These are phyloP conservation scores for Andinoacara biseriatus DNA, from an alignment of 2,113 vertebrate species.

Conservation along the genomic window DNA sequence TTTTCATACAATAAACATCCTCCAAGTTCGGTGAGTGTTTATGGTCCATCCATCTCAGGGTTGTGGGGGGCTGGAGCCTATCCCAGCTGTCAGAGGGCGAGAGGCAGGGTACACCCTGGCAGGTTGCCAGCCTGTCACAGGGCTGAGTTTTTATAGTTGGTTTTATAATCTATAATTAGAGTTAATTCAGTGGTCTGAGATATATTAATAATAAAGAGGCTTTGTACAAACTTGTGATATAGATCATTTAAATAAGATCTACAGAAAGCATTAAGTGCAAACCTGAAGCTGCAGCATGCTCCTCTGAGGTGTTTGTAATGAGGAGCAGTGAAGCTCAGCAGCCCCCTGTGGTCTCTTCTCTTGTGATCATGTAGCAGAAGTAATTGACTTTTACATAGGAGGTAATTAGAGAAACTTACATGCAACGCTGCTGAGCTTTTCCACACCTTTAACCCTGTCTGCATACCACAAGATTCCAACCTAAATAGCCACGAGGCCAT, in stretches of 20 bases:
- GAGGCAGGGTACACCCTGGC: too few species aligned
- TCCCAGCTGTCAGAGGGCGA: too few species aligned
- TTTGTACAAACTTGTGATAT: neutral
- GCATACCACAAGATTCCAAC: slow-evolving; percentile 44
- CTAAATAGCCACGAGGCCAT: slow-evolving; percentile 10
- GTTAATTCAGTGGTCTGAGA: neutral
- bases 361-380: slow-evolving; percentile 82
- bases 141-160: neutral
- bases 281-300: neutral
- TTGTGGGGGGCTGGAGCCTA: too few species aligned
- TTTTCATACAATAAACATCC: neutral
- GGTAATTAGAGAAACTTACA: slow-evolving; percentile 81
- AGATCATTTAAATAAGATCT: neutral
- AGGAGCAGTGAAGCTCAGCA: slow-evolving; percentile 63
- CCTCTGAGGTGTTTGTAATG: slow-evolving; percentile 71
- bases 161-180: neutral
- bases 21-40: neutral
- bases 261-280: neutral
- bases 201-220: neutral
- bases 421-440: slow-evolving; percentile 58
- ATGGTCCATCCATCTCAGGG: neutral
- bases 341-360: slow-evolving; percentile 66
- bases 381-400: slow-evolving; percentile 81
- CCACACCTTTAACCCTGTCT: slow-evolving; percentile 75
- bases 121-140: too few species aligned